Conservation (phyloP, 2,888 invertebrate species). For the Belgica antarctica region DNA sequence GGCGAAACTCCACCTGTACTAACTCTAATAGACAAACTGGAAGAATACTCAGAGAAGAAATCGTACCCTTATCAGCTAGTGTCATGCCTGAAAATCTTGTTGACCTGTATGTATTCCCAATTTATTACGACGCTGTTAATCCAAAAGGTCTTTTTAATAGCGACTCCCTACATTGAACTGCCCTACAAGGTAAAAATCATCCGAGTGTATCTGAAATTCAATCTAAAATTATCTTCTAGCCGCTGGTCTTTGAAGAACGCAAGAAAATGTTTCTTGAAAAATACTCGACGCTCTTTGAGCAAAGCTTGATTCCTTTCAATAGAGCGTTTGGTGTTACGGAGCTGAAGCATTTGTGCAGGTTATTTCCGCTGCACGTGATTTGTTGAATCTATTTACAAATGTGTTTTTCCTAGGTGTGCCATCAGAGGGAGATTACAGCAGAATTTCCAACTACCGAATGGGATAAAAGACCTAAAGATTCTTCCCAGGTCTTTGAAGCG, state of each 20-base stretch:
- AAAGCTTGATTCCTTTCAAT: conserved; percentile 52
- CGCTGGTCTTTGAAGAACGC: conserved; percentile 49
- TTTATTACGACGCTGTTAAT: too few relatives aligned
- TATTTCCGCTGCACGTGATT: not conserved
- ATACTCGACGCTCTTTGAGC: conserved; percentile 52
- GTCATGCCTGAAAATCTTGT: conserved; percentile 65
- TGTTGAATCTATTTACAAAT: not conserved
- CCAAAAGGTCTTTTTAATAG: conserved; percentile 65
- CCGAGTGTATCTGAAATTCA: conserved; percentile 55
- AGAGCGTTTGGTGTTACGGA: conserved; percentile 58
- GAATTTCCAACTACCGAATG: conserved; percentile 72
- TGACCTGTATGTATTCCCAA: too few relatives aligned
- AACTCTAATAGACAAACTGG: conserved; percentile 64
- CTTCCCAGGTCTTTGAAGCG: conserved; percentile 64
- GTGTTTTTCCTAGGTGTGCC: conserved; percentile 57
- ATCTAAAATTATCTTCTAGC: conserved; percentile 50
- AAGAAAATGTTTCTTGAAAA: conserved; percentile 52
- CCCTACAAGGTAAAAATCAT: conserved; percentile 55
- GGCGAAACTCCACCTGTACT: conserved; percentile 62
- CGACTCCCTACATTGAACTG: conserved; percentile 61
- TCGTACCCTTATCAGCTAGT: conserved; percentile 69
- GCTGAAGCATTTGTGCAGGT: conserved; percentile 68
- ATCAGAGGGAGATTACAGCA: conserved; percentile 65
- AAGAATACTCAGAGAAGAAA: conserved; percentile 59
- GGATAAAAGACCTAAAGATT: conserved; percentile 67